Conservation (phyloP, 2,888 invertebrate species). For the Cosmorhoe ocellata region DNA sequence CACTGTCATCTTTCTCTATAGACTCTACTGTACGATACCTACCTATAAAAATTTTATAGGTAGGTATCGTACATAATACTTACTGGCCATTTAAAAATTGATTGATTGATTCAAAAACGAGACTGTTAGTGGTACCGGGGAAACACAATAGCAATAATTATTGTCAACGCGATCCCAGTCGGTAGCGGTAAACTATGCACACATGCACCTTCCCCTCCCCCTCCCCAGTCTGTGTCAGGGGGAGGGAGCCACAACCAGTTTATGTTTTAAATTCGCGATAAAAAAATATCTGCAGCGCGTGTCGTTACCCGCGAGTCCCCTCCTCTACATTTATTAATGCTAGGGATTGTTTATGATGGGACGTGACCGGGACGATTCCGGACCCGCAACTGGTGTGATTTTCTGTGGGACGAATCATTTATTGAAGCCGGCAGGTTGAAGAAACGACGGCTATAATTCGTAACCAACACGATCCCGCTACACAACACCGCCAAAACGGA, state of each 20-base stretch:
- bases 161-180: constrained; percentile 21
- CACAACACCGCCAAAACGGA: too few relatives aligned
- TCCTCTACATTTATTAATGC: constrained; percentile 76
- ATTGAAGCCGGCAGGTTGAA: too few relatives aligned
- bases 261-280: constrained; percentile 76
- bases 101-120: too few relatives aligned
- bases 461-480: too few relatives aligned
- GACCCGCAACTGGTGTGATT: too few relatives aligned
- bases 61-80: too few relatives aligned
- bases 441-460: too few relatives aligned
- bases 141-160: constrained; percentile 7
- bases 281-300: constrained; percentile 76
- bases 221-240: constrained; percentile 1
- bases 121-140: neutral
- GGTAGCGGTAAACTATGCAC: constrained; percentile 34
- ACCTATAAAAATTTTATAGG: too few relatives aligned
- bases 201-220: constrained; percentile 5
- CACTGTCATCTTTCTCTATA: too few relatives aligned
- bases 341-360: constrained; percentile 32
- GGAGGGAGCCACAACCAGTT: constrained; percentile 61
- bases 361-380: constrained; percentile 11
- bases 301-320: constrained; percentile 69
- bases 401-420: too few relatives aligned
- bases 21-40: too few relatives aligned
- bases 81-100: too few relatives aligned